Conservation (phyloP, 2,888 invertebrate species). For the Platerodrilus igneus region DNA sequence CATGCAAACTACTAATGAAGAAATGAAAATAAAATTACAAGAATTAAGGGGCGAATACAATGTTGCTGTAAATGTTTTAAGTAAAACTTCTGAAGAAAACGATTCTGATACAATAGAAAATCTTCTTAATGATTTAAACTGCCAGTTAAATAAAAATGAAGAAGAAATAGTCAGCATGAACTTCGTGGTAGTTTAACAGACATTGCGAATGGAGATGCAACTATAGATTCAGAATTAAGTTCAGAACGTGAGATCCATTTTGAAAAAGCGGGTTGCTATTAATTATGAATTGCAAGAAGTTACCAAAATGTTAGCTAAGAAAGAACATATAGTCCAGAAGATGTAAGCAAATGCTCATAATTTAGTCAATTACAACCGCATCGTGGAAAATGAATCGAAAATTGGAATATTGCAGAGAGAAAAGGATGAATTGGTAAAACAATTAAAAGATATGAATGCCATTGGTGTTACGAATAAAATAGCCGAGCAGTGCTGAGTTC, state of each 20-base stretch:
- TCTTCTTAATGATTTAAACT: conserved; percentile 51
- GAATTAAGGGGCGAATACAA: conserved; percentile 59
- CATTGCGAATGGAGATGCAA: conserved; percentile 7
- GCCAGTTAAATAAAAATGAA: conserved; percentile 55
- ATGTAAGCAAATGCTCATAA: conserved; percentile 55
- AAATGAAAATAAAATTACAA: conserved; percentile 55
- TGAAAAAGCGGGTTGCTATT: conserved; percentile 63
- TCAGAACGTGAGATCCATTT: conserved; percentile 63
- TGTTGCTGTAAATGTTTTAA: conserved; percentile 55
- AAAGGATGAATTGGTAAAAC: conserved; percentile 64
- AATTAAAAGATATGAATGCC: conserved; percentile 59
- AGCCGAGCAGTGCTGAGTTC: conserved; percentile 71
- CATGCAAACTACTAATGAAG: conserved; percentile 66
- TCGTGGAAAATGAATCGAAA: conserved; percentile 62
- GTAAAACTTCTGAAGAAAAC: conserved; percentile 44
- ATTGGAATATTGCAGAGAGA: conserved; percentile 68
- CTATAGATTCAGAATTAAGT: conserved; percentile 48
- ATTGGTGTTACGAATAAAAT: conserved; percentile 54
- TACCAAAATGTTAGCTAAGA: conserved; percentile 63
- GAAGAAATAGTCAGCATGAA: conserved; percentile 48
- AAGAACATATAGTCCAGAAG: conserved; percentile 61
- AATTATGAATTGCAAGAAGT: conserved; percentile 67
- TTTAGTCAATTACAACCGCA: conserved; percentile 47
- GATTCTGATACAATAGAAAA: conserved; percentile 46
- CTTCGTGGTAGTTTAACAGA: conserved; percentile 7